phyloP scores from a whole-genome alignment of 2,797 vertebrate species.

The Synaphobranchus kaupii region DNA sequence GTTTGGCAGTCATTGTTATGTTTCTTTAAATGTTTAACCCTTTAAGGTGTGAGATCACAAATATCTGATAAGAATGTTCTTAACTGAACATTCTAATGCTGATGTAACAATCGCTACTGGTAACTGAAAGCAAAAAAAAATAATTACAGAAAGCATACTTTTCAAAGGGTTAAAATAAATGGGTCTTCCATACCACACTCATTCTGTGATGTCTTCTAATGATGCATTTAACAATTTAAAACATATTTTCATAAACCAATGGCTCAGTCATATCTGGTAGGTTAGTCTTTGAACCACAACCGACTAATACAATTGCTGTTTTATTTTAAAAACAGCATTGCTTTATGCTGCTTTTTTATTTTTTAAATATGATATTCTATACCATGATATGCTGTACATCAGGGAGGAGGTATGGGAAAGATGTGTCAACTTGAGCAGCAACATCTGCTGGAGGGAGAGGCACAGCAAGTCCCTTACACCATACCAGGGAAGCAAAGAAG shows the following conservation, averaged over 20 bases:
- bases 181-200: no score
- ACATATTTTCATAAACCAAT: neutral
- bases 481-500: conserved; percentile 24
- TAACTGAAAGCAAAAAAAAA: no score
- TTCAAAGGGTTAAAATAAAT: neutral
- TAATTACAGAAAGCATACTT: neutral
- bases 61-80: no score
- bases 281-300: neutral
- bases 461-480: neutral
- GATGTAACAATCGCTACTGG: no score
- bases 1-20: no score
- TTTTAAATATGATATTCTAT: no score
- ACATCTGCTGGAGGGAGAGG: neutral
- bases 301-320: neutral
- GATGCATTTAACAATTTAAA: neutral
- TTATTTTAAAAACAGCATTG: neutral
- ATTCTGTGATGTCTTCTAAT: neutral
- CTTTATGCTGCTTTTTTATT: neutral
- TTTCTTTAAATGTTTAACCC: no score
- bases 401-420: neutral
- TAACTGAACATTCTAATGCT: no score
- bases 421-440: neutral
- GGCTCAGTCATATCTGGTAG: neutral
- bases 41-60: no score
- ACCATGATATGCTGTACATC: neutral